phyloP scores from a whole-genome alignment of 2,113 vertebrate genomes.

The Chunga burmeisteri region DNA sequence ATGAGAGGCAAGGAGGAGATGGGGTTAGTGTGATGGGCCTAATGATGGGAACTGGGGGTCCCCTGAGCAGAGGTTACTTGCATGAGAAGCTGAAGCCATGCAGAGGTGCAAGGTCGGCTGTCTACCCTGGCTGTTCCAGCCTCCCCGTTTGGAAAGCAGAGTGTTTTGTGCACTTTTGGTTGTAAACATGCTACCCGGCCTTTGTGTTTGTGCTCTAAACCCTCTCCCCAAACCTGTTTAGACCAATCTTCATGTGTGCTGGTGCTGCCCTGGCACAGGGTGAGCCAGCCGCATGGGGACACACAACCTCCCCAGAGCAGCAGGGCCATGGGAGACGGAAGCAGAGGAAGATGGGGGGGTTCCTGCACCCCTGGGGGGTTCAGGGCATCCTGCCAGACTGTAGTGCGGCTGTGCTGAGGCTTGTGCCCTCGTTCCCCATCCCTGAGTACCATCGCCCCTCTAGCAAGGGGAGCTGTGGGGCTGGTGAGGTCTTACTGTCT shows the following conservation, averaged over 20 bases:
- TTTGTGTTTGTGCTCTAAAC: background rate
- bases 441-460: background rate
- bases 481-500: background rate
- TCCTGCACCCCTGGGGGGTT: background rate
- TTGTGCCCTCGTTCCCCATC: background rate
- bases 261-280: background rate
- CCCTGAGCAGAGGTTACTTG: background rate
- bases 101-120: rapidly evolving
- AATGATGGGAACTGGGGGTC: background rate
- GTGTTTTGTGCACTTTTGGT: background rate
- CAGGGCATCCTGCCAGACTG: background rate
- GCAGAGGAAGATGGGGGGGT: background rate
- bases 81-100: background rate
- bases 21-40: background rate
- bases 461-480: background rate
- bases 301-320: background rate
- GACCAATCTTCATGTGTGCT: background rate
- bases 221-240: background rate
- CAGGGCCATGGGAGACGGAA: background rate
- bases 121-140: background rate
- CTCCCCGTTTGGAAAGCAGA: background rate
- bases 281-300: background rate
- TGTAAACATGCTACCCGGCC: background rate
- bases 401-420: background rate
- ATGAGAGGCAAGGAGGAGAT: background rate